phyloP scores from a whole-genome alignment of 2,888 invertebrate species.

The Agrochola circellaris region DNA sequence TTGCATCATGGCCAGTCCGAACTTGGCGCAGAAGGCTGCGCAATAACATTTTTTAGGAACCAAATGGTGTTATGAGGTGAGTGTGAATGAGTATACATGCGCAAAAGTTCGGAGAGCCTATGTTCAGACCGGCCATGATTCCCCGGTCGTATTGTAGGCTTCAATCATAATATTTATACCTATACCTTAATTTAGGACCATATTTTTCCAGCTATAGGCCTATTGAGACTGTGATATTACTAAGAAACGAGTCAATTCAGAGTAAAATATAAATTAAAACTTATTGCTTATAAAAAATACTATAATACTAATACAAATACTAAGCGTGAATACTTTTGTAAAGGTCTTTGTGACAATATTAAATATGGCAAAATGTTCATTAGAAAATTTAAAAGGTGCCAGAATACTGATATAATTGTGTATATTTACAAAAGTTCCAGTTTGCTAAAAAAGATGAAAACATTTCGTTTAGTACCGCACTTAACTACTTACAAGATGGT shows the following conservation, averaged over 20 bases:
- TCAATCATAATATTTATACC: background rate
- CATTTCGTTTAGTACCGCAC: background rate
- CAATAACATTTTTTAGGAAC: background rate
- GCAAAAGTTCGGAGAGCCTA: background rate
- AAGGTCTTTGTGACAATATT: constrained; percentile 21
- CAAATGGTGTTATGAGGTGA: background rate
- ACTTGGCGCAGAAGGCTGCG: background rate
- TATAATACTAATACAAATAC: constrained; percentile 19
- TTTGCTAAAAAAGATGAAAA: constrained; percentile 24
- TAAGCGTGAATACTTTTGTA: constrained; percentile 30
- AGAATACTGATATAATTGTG: constrained; percentile 45
- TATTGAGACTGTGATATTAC: background rate
- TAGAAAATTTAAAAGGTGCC: constrained; percentile 39
- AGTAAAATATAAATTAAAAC: constrained; percentile 2
- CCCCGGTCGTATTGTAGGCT: too few relatives aligned
- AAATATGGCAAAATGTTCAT: constrained; percentile 47
- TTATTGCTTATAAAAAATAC: constrained; percentile 9
- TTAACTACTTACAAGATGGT: background rate
- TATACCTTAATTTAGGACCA: constrained; percentile 4
- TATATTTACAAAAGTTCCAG: constrained; percentile 28
- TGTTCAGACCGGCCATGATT: background rate
- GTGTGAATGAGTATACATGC: background rate
- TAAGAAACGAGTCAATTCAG: background rate
- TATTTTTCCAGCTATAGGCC: constrained; percentile 9
- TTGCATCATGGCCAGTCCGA: too few relatives aligned